phyloP scores from a whole-genome alignment of 1,140 invertebrate species.

The Episyrphus balteatus region DNA sequence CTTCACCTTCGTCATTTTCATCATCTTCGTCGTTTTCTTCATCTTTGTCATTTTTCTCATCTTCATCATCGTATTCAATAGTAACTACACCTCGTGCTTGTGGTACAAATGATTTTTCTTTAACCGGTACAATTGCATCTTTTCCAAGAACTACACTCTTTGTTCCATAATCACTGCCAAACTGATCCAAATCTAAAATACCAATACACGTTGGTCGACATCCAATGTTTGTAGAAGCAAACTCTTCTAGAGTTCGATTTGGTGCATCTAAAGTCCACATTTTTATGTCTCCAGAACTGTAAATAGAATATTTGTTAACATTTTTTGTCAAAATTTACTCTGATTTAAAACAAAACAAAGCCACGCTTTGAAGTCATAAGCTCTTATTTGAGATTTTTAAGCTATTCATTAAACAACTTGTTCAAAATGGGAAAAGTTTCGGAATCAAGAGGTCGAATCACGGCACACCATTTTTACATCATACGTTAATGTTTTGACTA shows the following conservation, averaged over 20 bases:
- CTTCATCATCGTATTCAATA: constrained; percentile 15
- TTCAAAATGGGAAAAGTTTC: too few relatives aligned
- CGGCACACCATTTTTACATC: too few relatives aligned
- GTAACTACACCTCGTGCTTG: constrained; percentile 15
- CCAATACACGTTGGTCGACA: constrained; percentile 50
- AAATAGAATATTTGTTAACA: constrained; percentile 42
- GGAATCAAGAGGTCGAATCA: too few relatives aligned
- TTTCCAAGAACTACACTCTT: background rate
- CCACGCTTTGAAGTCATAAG: too few relatives aligned
- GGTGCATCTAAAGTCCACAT: constrained; percentile 50
- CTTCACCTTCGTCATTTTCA: constrained; percentile 4
- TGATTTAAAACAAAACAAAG: too few relatives aligned
- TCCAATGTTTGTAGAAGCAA: constrained; percentile 41
- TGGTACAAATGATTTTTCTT: constrained; percentile 2
- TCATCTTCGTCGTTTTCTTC: background rate
- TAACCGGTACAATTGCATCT: background rate
- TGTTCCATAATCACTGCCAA: constrained; percentile 4
- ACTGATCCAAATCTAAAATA: constrained; percentile 30
- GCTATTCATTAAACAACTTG: background rate
- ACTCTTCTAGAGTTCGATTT: constrained; percentile 39
- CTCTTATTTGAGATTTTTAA: constrained; percentile 46
- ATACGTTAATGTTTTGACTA: too few relatives aligned
- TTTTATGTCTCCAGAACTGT: constrained; percentile 68
- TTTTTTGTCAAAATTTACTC: too few relatives aligned
- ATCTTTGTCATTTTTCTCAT: background rate